Percentiles rank a stretch among this genome's conserved stretches.
Conservation (phyloP, 2,113 vertebrate species). For the Aegithalos caudatus region DNA sequence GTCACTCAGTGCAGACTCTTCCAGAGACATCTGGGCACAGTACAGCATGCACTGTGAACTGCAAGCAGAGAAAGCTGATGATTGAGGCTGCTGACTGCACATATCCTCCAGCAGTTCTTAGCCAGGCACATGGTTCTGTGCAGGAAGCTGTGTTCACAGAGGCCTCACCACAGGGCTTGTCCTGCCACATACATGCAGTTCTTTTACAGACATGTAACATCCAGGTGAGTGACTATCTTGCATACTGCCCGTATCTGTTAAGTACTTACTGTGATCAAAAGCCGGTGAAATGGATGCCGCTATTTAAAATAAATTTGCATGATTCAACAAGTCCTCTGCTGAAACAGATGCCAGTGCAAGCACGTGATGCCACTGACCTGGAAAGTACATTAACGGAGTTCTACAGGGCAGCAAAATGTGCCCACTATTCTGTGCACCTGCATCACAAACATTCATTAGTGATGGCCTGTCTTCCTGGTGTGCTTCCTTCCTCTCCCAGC, state of each 20-base stretch:
- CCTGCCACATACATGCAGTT: fast-evolving
- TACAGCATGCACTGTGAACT: background rate
- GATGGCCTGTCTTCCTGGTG: background rate
- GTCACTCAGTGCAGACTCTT: background rate
- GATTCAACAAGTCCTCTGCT: background rate
- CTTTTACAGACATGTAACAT: background rate
- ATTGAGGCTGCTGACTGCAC: background rate
- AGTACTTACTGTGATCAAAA: background rate
- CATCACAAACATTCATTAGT: background rate
- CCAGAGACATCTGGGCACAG: background rate
- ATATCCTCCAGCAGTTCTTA: background rate
- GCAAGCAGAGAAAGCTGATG: background rate
- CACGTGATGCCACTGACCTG: background rate
- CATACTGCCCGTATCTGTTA: fast-evolving
- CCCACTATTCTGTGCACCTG: background rate
- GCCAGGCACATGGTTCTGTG: background rate
- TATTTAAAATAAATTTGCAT: background rate
- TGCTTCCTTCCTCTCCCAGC: background rate
- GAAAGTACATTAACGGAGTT: background rate
- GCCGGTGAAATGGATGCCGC: background rate
- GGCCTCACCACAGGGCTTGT: background rate
- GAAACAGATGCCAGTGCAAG: background rate
- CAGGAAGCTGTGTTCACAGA: background rate
- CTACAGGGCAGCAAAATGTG: background rate
- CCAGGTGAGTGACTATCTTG: background rate